A percentile compares a stretch with the other conserved stretches of the same genome.
phyloP scores from a whole-genome alignment of 2,797 vertebrate species.

The Acomys russatus region DNA sequence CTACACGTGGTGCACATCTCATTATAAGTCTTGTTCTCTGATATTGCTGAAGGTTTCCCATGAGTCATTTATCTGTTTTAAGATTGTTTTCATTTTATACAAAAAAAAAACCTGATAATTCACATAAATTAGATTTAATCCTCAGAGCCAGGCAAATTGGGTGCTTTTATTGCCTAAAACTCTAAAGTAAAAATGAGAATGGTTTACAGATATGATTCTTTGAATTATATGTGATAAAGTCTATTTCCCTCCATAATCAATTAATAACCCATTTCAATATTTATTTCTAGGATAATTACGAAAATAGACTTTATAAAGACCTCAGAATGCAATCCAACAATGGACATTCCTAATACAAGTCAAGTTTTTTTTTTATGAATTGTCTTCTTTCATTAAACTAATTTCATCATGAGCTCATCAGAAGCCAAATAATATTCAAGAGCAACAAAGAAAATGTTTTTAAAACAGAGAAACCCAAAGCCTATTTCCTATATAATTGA shows the following conservation, averaged over 20 bases:
- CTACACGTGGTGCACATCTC: background rate
- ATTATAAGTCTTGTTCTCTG: background rate
- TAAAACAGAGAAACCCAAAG: background rate
- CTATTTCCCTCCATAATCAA: background rate
- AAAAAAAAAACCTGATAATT: slow-evolving; percentile 5
- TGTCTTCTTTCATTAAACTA: background rate
- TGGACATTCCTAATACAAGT: background rate
- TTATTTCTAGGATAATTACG: background rate
- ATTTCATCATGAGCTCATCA: background rate
- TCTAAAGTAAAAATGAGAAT: background rate
- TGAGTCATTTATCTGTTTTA: background rate
- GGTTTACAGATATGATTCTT: background rate
- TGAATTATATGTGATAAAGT: background rate
- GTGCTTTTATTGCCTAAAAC: background rate
- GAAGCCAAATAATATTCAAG: background rate
- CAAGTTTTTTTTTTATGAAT: background rate
- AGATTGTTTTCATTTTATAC: background rate
- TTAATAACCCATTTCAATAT: background rate
- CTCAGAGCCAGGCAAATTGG: background rate
- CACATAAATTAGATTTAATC: slow-evolving; percentile 23
- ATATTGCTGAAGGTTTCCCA: background rate
- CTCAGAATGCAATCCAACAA: background rate
- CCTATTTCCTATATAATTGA: background rate
- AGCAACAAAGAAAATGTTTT: background rate
- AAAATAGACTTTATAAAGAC: background rate